phyloP scores from a whole-genome alignment of 2,113 vertebrate genomes.

The Oreocharis arfaki region DNA sequence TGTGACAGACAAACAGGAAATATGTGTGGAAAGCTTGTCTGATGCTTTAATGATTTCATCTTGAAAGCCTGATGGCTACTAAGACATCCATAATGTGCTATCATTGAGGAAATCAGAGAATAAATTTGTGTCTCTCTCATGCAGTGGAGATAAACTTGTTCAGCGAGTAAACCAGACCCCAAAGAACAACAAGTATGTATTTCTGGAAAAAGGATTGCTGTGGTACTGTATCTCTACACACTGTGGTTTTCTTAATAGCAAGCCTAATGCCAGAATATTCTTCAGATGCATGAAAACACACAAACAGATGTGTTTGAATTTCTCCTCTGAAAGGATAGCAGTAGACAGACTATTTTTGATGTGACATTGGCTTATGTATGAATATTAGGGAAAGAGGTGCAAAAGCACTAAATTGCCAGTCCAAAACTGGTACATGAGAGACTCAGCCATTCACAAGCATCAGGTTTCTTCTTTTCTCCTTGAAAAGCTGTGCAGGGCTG shows the following conservation, averaged over 20 bases:
- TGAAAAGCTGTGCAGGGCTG: not conserved
- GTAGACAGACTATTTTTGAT: not conserved
- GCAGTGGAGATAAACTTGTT: not conserved
- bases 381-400: not conserved
- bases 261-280: not conserved
- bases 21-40: not conserved
- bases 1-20: not conserved
- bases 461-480: not conserved
- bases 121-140: not conserved
- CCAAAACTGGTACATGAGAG: not conserved
- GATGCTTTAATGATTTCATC: not conserved
- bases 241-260: not conserved
- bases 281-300: not conserved
- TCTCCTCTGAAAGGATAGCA: not conserved
- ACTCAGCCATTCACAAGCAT: not conserved
- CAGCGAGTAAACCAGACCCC: not conserved
- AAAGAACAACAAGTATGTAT: not conserved
- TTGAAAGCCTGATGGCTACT: not conserved
- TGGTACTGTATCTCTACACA: not conserved
- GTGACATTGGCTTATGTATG: not conserved
- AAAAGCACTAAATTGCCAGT: not conserved
- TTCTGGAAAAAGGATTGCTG: not conserved
- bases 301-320: not conserved
- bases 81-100: not conserved
- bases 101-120: not conserved